phyloP scores from a whole-genome alignment of 2,888 invertebrate genomes.

The Muscina levida region DNA sequence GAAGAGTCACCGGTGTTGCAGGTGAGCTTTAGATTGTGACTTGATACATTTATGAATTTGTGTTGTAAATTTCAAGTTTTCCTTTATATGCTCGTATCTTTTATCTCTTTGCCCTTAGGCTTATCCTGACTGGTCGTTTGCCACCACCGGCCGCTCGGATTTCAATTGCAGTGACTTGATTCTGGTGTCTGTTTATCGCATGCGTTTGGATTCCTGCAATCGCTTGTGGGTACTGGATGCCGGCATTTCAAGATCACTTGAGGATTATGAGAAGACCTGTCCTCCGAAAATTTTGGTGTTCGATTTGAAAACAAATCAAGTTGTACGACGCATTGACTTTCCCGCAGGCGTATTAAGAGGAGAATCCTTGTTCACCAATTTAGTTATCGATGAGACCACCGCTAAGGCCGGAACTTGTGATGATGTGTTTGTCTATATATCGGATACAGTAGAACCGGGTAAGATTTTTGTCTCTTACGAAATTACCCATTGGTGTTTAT shows the following conservation, averaged over 20 bases:
- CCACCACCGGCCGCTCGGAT: conserved; percentile 85
- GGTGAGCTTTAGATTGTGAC: too few relatives aligned
- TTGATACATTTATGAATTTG: too few relatives aligned
- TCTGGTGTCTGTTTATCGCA: conserved; percentile 89
- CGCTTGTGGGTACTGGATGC: conserved; percentile 91
- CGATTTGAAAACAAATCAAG: conserved; percentile 86
- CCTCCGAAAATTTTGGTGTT: conserved; percentile 91
- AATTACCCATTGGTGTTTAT: neutral
- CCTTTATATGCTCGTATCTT: too few relatives aligned
- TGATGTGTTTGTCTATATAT: conserved; percentile 89
- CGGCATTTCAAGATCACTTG: conserved; percentile 82
- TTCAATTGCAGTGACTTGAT: conserved; percentile 89
- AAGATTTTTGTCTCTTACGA: too few relatives aligned
- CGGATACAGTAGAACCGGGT: conserved; percentile 91
- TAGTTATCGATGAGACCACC: conserved; percentile 88
- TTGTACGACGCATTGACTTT: conserved; percentile 83
- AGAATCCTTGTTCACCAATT: conserved; percentile 88
- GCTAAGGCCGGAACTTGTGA: conserved; percentile 85
- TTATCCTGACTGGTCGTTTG: conserved; percentile 89
- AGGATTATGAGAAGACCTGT: conserved; percentile 84
- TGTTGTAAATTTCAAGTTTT: too few relatives aligned
- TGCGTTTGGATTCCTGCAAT: conserved; percentile 89
- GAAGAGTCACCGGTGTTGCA: conserved; percentile 86
- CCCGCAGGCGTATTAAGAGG: conserved; percentile 88
- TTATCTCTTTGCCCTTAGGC: too few relatives aligned